Percentiles rank a stretch among this genome's conserved stretches.
phyloP scores from a whole-genome alignment of 2,888 invertebrate genomes.

The Trypoxylon attenuatum region DNA sequence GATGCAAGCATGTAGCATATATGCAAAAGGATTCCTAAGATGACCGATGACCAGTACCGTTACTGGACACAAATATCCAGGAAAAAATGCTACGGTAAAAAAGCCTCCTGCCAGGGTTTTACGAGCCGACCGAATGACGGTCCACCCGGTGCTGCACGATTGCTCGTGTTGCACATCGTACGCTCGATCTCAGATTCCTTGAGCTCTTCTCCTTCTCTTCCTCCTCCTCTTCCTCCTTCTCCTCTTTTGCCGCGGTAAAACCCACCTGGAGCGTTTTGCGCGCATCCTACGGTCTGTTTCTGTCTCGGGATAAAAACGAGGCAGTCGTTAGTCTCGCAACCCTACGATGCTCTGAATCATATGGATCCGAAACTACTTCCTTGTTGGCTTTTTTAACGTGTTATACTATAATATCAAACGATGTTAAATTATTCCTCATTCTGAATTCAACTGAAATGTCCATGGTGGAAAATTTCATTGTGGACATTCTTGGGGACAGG shows the following conservation, averaged over 20 bases:
- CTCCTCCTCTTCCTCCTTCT: background rate
- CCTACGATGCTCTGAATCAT: background rate
- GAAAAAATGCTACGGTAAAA: constrained; percentile 65
- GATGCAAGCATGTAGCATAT: background rate
- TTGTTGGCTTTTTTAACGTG: background rate
- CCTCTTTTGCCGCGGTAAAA: no score
- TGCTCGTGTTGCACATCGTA: no score
- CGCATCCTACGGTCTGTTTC: background rate
- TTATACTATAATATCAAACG: background rate
- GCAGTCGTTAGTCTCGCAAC: background rate
- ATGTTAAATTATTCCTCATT: no score
- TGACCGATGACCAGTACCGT: constrained; percentile 55
- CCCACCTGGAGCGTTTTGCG: background rate
- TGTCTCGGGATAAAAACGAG: background rate
- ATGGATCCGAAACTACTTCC: background rate
- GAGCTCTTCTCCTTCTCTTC: background rate
- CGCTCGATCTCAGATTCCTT: background rate
- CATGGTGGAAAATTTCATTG: background rate
- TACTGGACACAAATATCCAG: constrained; percentile 55
- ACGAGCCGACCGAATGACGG: constrained; percentile 12
- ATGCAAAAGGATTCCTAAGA: constrained; percentile 39
- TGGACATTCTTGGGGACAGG: background rate
- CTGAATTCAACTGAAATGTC: no score
- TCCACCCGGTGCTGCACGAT: no score
- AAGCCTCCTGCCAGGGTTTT: constrained; percentile 19